Evolutionary conservation across 2,797 vertebrate species (phyloP).

Genomic region (Bradypodion pumilum): DNA sequence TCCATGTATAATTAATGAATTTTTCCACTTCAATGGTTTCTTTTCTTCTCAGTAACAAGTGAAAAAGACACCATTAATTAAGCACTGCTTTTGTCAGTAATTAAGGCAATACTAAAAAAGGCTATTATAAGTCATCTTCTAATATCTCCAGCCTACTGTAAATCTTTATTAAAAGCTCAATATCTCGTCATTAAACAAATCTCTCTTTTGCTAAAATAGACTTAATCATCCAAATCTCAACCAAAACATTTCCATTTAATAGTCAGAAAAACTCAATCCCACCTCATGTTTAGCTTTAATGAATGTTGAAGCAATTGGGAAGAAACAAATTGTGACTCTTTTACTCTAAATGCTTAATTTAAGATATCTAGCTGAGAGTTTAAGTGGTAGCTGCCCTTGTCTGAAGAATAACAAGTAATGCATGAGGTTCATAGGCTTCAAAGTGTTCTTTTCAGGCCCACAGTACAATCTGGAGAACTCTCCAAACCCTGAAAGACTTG

Average conservation of each 20-base stretch:
- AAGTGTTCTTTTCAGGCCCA: background rate
- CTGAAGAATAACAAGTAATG: too few relatives aligned
- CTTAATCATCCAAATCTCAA: background rate
- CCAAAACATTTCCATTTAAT: conserved; percentile 13
- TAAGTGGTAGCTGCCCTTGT: too few relatives aligned
- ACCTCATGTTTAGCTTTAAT: conserved; percentile 17
- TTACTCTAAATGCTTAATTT: too few relatives aligned
- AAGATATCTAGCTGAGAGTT: too few relatives aligned
- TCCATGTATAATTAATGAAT: conserved; percentile 6
- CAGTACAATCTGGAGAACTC: background rate
- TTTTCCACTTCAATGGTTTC: conserved; percentile 24
- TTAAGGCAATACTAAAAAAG: background rate
- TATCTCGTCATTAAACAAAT: background rate
- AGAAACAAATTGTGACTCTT: too few relatives aligned
- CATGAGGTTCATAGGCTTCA: background rate
- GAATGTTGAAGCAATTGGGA: background rate
- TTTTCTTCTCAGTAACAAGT: background rate
- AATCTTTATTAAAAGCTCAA: background rate
- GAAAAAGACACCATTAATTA: background rate
- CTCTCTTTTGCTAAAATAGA: background rate
- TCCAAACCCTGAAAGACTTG: too few relatives aligned
- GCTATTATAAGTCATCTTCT: conserved; percentile 1
- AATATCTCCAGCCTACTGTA: background rate
- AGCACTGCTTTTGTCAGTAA: background rate
- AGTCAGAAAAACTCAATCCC: conserved; percentile 14